Evolutionary conservation across 2,888 invertebrate species (phyloP).

Genomic region (Ornithoptera alexandrae): DNA sequence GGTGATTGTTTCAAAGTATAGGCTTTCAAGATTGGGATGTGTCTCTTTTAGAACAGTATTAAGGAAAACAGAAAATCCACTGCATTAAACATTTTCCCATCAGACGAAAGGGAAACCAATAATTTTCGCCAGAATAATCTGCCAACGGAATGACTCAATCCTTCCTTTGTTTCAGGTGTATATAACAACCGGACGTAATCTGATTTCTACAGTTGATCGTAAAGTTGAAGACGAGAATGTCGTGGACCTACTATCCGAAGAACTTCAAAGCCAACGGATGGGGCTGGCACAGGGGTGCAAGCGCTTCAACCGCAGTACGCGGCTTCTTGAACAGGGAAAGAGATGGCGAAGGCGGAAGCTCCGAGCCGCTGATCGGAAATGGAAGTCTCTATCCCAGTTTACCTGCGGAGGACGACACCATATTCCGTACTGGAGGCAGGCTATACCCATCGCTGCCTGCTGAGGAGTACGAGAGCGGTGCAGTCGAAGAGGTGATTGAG

Average conservation of each 20-base stretch:
- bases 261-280: constrained; percentile 73
- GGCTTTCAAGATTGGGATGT: not conserved
- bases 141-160: not conserved
- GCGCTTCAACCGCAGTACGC: constrained; percentile 57
- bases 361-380: constrained; percentile 54
- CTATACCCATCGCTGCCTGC: constrained; percentile 69
- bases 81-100: not conserved
- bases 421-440: constrained; percentile 53
- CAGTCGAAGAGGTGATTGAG: constrained; percentile 69
- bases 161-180: constrained; percentile 42
- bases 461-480: constrained; percentile 71
- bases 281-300: constrained; percentile 67
- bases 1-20: too few relatives aligned
- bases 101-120: not conserved
- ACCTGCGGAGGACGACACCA: constrained; percentile 63
- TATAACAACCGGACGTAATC: constrained; percentile 39
- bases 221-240: constrained; percentile 33
- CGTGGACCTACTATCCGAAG: constrained; percentile 64
- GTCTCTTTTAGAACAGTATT: not conserved
- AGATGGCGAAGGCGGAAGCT: constrained; percentile 48
- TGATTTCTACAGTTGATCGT: constrained; percentile 34
- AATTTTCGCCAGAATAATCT: not conserved
- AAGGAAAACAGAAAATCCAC: not conserved
- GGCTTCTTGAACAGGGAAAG: constrained; percentile 65
- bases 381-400: constrained; percentile 63